Base-by-base conservation (phyloP, 2,797 vertebrate genomes). In the Coendou prehensilis region DNA sequence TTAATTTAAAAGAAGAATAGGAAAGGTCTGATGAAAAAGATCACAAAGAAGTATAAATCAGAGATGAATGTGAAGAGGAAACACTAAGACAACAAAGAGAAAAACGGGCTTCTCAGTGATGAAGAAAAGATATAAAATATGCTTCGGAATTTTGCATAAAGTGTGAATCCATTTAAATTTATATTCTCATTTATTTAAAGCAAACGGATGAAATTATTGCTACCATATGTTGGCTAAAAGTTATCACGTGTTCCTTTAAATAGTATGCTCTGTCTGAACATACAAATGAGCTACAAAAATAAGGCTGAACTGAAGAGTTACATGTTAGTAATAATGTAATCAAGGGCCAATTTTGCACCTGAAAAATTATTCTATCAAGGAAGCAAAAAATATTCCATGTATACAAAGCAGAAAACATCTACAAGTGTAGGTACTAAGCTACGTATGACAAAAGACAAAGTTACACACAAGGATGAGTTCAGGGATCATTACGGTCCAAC, bases 401-500 rank as follows among this genome's bases (percentile, higher is more conserved):
- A 87, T 97, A 94, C 94, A 97, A 80, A 37, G 91, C 52, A 93
- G 84, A 95, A 92, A 91, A 93, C 61, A 88, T 92, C 47, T 91
- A 95, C 85, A 86, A 50, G 83, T 94, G 64, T 67, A 96, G 69
- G 69, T 87, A 96, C 64, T 94, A 83, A 95, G 59, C 59, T 94
- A 97, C 92, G 95, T 30, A 76, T 94, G 87, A 98, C 90, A 97
- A 64, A 93, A 64, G 89, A 98, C 95, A 97, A 92, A 95, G 96
- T 96, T 97, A 98, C 52, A 98, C 0, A 75, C n/a, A 97, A 94
- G 95, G 96, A 98, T 97, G 96, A 91, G 96, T 87, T 96, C 92
- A 98, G 0, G 45, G 82, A 96, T 97, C 96, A 88, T 96, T 82
- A 94, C 2, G 89, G 93, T 97, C 98, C 96, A 97, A 98, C 98